Conservation (phyloP, 53 echinoderm and acorn worm genomes). For the Mesocentrotus franciscanus region DNA sequence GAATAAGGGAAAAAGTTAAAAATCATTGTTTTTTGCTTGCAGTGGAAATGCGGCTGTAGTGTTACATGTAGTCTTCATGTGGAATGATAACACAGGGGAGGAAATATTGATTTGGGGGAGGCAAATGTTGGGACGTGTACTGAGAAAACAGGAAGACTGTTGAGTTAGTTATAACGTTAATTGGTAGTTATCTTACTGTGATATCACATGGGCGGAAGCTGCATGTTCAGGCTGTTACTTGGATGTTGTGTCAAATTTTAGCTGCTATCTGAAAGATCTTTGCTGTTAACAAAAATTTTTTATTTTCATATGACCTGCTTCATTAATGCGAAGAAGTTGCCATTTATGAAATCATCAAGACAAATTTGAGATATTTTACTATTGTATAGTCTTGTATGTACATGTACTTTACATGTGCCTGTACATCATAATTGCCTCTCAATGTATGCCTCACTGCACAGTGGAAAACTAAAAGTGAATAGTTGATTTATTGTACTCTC, state of each 20-base stretch:
- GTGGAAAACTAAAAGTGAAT: not conserved
- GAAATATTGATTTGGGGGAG: not conserved
- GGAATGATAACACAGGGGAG: not conserved
- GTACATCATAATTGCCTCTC: not conserved
- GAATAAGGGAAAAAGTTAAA: too few relatives aligned
- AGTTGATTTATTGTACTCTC: not conserved
- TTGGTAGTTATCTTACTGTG: not conserved
- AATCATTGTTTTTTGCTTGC: too few relatives aligned
- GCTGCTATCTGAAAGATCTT: not conserved
- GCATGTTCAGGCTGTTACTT: not conserved
- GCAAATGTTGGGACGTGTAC: not conserved
- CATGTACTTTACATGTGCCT: not conserved
- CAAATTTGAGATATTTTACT: too few relatives aligned
- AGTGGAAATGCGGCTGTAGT: too few relatives aligned
- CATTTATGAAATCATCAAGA: too few relatives aligned
- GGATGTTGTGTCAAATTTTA: not conserved
- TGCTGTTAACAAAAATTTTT: not conserved
- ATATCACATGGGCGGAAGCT: not conserved
- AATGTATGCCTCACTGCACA: not conserved
- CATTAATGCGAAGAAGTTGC: too few relatives aligned
- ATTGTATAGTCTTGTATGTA: not conserved
- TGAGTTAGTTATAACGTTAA: not conserved
- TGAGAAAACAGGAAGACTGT: not conserved
- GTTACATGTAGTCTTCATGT: not conserved
- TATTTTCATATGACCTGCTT: too few relatives aligned